Conservation (phyloP, 2,113 vertebrate species). For the Oenanthe oenanthe region DNA sequence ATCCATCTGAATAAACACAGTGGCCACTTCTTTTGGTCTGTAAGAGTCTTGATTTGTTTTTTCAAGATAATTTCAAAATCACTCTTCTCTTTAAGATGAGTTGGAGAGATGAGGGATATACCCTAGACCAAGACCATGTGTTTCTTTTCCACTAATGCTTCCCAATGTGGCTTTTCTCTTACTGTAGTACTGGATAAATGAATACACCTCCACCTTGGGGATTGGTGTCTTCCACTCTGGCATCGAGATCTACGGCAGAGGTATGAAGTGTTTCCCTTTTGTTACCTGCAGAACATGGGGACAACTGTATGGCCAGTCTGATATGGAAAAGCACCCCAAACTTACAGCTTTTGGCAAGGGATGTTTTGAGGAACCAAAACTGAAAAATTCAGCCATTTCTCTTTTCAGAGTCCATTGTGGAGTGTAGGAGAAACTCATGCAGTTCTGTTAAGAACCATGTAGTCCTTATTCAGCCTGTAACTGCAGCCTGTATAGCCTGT, state of each 20-base stretch:
- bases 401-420: not conserved
- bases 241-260: constrained; percentile 93
- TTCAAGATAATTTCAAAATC: not conserved
- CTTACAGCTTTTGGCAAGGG: not conserved
- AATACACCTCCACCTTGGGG: constrained; percentile 93
- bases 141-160: constrained; percentile 37
- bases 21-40: not conserved
- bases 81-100: not conserved
- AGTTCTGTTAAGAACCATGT: not conserved
- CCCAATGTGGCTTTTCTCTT: constrained; percentile 38
- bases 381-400: not conserved
- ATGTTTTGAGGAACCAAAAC: not conserved
- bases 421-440: not conserved
- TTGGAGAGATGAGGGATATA: not conserved
- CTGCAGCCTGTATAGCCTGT: not conserved
- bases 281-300: not conserved
- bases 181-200: constrained; percentile 94
- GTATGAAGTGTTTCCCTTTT: constrained; percentile 70
- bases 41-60: not conserved
- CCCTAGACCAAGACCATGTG: not conserved
- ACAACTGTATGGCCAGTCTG: not conserved
- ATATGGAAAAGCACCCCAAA: not conserved
- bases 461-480: not conserved
- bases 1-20: not conserved
- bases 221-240: constrained; percentile 96